Conservation (phyloP, 2,888 invertebrate genomes). For the Heliothis peltigera region DNA sequence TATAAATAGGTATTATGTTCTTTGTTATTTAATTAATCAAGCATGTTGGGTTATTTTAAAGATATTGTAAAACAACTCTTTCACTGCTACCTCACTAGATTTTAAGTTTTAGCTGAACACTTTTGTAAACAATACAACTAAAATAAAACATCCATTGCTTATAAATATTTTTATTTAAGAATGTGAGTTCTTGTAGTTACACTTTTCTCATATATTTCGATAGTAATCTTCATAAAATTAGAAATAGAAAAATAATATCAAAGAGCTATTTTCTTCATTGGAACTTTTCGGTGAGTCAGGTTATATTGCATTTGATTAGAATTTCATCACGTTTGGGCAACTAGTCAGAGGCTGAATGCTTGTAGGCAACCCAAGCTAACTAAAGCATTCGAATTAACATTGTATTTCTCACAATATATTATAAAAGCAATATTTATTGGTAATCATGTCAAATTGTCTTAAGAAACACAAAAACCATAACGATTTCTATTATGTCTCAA, state of each 20-base stretch:
- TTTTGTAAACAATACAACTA: constrained; percentile 43
- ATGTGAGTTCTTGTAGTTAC: constrained; percentile 87
- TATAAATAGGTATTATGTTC: constrained; percentile 3
- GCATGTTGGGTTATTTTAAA: constrained; percentile 4
- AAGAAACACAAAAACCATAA: constrained; percentile 78
- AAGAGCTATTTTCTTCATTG: constrained; percentile 85
- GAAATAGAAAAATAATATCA: constrained; percentile 90
- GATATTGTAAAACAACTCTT: constrained; percentile 24
- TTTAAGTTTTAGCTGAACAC: constrained; percentile 38
- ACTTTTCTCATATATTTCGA: constrained; percentile 85
- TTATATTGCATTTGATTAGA: constrained; percentile 67
- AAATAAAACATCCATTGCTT: constrained; percentile 82
- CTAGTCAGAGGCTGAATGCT: constrained; percentile 64
- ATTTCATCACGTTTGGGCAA: constrained; percentile 67
- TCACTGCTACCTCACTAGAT: constrained; percentile 54
- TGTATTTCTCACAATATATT: constrained; percentile 66
- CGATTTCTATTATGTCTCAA: constrained; percentile 83
- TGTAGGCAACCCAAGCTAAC: constrained; percentile 51
- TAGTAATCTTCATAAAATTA: constrained; percentile 89
- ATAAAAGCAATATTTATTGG: constrained; percentile 75
- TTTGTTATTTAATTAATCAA: not conserved
- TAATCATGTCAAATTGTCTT: constrained; percentile 75
- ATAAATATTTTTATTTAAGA: constrained; percentile 89
- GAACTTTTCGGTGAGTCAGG: constrained; percentile 84
- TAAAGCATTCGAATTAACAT: constrained; percentile 61